Base-by-base conservation (phyloP, 35 echinoderm and acorn worm species). In the Patiria miniata region DNA sequence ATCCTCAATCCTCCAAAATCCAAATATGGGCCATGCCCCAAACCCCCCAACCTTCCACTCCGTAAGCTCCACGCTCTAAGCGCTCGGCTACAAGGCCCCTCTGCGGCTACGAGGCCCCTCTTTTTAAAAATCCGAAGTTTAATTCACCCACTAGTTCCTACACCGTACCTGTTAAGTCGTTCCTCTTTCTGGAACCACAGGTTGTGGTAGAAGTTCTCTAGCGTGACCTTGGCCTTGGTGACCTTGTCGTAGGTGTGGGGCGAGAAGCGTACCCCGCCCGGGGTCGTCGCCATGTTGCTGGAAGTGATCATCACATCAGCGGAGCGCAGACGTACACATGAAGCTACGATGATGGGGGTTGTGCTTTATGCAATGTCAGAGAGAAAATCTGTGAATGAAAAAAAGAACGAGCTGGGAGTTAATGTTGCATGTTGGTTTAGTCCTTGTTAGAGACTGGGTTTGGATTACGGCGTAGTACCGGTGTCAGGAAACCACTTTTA, bases 161-260 rank as follows among this genome's bases (percentile, higher is more conserved):
- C 38, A 23, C 2, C 36, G 81, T 56, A 95, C 93, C 93, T 95
- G 28, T 90, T 95, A 51, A 77, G 50, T 84, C 93, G 23, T 83
- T 94, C 88, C 51, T 91, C 93, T 78, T 95, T 90, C 59, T 95
- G 93, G 55, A 91, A 84, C 69, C 90, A 80, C n/a, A 95, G 51
- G 68, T 95, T 95, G 51, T 88, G 82, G 50, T 95, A 95, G 85
- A 95, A 95, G 80, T 86, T 95, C 79, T 95, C 93, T 17, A 95
- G 79, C 21, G 93, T 95, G 8, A 95, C 93, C 78, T 95, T 95
- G 12, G 93, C 93, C 73, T 95, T 95, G 5, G 93, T 95, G 50
- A 95, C 93, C 53, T 95, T 95, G 47, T 95, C 93, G n/a, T 86
- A 81, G 9, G 93, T 95, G 79, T 91, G 84, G 56, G 83, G 42